A percentile compares a stretch with the other conserved stretches of the same genome.
Evolutionary conservation across 1,140 invertebrate genomes (phyloP).

Genomic region (Drosophila virilis): DNA sequence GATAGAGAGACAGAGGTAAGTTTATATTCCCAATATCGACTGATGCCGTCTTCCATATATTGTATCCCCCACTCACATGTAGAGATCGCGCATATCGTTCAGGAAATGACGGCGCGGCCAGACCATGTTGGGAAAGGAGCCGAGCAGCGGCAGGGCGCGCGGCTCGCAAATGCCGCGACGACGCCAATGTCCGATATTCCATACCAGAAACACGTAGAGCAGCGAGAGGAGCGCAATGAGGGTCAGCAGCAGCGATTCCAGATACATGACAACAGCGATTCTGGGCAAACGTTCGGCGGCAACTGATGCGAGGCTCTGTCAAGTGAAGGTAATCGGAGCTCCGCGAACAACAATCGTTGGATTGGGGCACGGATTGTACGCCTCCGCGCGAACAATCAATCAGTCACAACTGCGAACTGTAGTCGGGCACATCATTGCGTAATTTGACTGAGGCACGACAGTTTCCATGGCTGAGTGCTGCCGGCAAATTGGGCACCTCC

Average conservation of each 20-base stretch:
- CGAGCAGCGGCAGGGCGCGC: conserved; percentile 64
- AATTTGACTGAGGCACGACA: conserved; percentile 19
- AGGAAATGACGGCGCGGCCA: conserved; percentile 65
- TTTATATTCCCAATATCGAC: too few species aligned
- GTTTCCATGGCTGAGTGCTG: not conserved
- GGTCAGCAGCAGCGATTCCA: conserved; percentile 36
- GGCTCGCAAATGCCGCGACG: conserved; percentile 70
- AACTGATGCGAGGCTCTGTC: conserved; percentile 9
- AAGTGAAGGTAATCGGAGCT: conserved; percentile 7
- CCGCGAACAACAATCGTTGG: not conserved
- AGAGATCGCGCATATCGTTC: conserved; percentile 74
- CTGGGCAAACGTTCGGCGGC: conserved; percentile 7
- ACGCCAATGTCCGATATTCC: conserved; percentile 83
- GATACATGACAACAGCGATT: conserved; percentile 37
- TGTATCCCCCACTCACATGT: conserved; percentile 53
- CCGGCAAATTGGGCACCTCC: conserved; percentile 1
- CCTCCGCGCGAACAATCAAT: not conserved
- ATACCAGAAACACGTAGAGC: conserved; percentile 78
- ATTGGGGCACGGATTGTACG: not conserved
- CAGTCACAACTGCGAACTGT: not conserved
- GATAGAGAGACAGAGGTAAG: not conserved
- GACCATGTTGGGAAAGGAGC: conserved; percentile 85
- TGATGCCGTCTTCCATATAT: too few species aligned
- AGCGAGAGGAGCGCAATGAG: conserved; percentile 13
- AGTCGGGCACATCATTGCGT: not conserved